Evolutionary conservation across 2,888 invertebrate genomes (phyloP), one percentile per base, ranked within the genome.

Genomic region (Caenorhabditis sp.): DNA sequence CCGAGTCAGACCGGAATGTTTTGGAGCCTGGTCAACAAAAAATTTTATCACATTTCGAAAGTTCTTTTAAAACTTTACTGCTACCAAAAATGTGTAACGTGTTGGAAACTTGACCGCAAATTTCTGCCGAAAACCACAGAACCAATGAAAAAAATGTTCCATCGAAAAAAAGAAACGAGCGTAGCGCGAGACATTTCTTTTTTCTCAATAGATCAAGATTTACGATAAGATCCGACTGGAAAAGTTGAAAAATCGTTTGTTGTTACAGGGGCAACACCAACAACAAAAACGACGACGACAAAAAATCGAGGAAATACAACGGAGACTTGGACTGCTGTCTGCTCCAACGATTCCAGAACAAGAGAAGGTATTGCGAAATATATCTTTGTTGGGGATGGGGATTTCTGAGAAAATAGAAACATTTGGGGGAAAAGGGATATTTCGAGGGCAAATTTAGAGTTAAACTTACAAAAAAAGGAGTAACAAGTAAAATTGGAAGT

Each of bases 341-440:
- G 36, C 27, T 31, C 59, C 62, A 36, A 58, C 67, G 8, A 4
- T 3, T n/a, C 63, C 67, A 20, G 43, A 63, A 27, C 56, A 36
- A 20, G 64, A 71, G 27, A 49, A 71, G 63, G 71, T 71, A 58
- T 59, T 53, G 25, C 12, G 26, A 49, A 49, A 59, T 49, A 20
- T 7, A 20, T 25, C 38, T 38, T 2, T 38, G 59, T 8, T 36
- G n/a, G n/a, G n/a, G n/a, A n/a, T n/a, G n/a, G n/a, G n/a, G n/a
- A n/a, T n/a, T n/a, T n/a, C n/a, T n/a, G n/a, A n/a, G n/a, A n/a
- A n/a, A n/a, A n/a, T n/a, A n/a, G n/a, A n/a, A n/a, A n/a, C n/a
- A n/a, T n/a, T n/a, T n/a, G n/a, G n/a, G n/a, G n/a, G n/a, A n/a
- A n/a, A n/a, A n/a, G n/a, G n/a, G n/a, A n/a, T n/a, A n/a, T n/a